Percentiles rank a stretch among this genome's conserved stretches.
Conservation (phyloP, 2,797 vertebrate species). For the Mallotus villosus region DNA sequence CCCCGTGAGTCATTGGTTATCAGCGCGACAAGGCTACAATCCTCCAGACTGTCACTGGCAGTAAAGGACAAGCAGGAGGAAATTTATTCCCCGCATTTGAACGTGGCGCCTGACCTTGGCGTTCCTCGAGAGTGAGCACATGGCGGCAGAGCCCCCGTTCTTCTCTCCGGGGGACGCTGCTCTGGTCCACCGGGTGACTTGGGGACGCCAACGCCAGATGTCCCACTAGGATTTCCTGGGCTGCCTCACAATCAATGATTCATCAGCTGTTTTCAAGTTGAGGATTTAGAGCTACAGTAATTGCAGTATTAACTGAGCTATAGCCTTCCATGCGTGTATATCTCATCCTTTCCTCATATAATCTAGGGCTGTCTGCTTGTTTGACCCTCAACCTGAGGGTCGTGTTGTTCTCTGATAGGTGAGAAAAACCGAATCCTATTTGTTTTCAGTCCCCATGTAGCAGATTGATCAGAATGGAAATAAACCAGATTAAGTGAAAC, state of each 20-base stretch:
- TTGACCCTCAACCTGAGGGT: not conserved
- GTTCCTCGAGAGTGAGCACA: not conserved
- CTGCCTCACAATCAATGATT: slow-evolving; percentile 22
- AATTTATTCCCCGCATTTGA: slow-evolving; percentile 56
- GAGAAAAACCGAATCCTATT: not conserved
- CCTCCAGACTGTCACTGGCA: slow-evolving; percentile 50
- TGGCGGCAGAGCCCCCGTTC: not conserved
- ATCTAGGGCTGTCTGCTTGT: not conserved
- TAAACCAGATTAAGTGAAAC: not conserved
- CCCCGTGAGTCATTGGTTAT: slow-evolving; percentile 58
- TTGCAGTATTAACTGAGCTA: not conserved
- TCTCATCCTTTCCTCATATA: not conserved
- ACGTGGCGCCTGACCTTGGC: slow-evolving; percentile 1
- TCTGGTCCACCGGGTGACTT: slow-evolving; percentile 42
- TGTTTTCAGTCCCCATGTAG: not conserved
- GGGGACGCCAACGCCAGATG: slow-evolving; percentile 39
- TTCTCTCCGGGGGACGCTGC: not conserved
- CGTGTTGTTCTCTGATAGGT: not conserved
- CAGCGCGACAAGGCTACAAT: slow-evolving; percentile 60
- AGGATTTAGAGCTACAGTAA: not conserved
- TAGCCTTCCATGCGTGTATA: not conserved
- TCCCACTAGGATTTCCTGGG: slow-evolving; percentile 30
- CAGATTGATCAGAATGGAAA: not conserved
- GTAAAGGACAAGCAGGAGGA: slow-evolving; percentile 60
- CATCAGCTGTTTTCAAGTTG: slow-evolving; percentile 17